Conservation (phyloP, 2,888 invertebrate genomes). For the Adineta ricciae region DNA sequence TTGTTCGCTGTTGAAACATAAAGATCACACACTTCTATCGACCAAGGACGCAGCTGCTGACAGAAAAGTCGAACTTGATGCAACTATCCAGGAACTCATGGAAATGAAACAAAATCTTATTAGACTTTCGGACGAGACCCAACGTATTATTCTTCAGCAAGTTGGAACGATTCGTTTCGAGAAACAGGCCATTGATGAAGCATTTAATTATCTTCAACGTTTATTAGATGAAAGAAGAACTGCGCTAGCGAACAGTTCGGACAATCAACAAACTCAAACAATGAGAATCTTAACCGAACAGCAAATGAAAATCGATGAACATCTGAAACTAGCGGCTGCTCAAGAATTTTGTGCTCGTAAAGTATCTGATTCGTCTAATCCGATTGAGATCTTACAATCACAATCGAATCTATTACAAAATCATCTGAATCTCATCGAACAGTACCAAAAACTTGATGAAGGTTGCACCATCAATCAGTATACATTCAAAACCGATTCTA, state of each 20-base stretch:
- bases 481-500: neutral
- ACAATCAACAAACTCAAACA: neutral
- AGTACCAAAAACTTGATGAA: neutral
- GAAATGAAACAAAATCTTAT: neutral
- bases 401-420: neutral
- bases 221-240: neutral
- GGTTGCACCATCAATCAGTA: neutral
- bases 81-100: neutral
- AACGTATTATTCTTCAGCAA: neutral
- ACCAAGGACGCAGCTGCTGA: neutral
- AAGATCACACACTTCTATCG: neutral
- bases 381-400: neutral
- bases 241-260: neutral
- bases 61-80: neutral
- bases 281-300: neutral
- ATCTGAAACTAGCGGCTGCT: neutral
- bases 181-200: neutral
- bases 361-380: neutral
- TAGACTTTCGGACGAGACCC: neutral
- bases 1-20: neutral
- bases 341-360: neutral
- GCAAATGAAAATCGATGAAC: neutral
- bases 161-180: neutral
- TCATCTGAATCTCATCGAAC: neutral
- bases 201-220: neutral